These are phyloP conservation scores for Mylabris sibirica DNA, from an alignment of 2,888 invertebrate genomes.

Conservation along the genomic window DNA sequence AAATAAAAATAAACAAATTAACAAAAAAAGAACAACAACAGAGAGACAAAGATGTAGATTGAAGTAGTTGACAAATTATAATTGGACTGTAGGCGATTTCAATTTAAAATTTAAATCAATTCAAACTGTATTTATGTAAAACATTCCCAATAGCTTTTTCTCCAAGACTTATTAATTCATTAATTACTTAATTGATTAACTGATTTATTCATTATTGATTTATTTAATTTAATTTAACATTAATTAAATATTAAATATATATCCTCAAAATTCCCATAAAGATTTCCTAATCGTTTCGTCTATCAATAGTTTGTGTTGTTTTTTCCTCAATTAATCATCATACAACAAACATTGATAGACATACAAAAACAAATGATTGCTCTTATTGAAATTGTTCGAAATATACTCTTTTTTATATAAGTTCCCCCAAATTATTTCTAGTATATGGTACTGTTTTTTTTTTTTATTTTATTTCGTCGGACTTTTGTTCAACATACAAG, in stretches of 20 bases:
- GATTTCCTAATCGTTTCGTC: not conserved
- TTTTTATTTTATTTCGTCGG: no score
- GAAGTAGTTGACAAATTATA: no score
- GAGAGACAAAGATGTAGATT: no score
- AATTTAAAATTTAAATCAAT: not conserved
- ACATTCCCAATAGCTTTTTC: not conserved
- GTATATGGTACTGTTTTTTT: no score
- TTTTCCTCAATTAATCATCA: not conserved
- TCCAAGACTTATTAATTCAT: not conserved
- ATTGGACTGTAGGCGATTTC: no score
- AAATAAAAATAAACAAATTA: no score
- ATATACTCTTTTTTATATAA: no score
- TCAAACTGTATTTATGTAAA: not conserved
- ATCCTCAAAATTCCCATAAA: not conserved
- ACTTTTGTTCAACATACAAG: not conserved
- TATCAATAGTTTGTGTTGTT: no score
- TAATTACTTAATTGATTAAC: not conserved
- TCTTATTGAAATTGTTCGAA: no score
- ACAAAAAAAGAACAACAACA: no score
- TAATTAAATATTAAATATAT: no score
- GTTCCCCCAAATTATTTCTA: no score
- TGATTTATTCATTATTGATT: not conserved
- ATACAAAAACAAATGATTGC: not conserved
- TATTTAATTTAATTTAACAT: not conserved
- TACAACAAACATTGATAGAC: not conserved